A percentile compares a stretch with the other conserved stretches of the same genome.
Evolutionary conservation across 2,888 invertebrate species (phyloP).

Genomic region (Capitulum mitella): DNA sequence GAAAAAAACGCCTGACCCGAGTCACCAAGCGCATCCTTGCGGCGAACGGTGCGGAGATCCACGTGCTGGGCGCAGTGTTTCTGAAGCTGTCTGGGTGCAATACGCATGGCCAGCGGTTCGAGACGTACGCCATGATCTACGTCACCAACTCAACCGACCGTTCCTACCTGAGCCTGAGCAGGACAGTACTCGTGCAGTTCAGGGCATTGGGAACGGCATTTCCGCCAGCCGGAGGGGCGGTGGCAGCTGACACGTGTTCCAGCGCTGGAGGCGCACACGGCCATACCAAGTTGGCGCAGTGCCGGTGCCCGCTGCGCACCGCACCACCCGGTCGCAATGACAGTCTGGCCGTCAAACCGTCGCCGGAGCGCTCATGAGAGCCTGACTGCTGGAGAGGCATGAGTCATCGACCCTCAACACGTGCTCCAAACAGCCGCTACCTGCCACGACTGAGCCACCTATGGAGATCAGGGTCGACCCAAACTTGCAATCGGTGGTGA

Average conservation of each 20-base stretch:
- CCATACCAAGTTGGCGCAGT: background rate
- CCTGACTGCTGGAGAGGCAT: slow-evolving; percentile 2
- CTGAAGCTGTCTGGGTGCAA: too few species aligned
- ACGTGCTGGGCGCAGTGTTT: too few species aligned
- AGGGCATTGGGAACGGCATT: background rate
- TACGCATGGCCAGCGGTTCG: background rate
- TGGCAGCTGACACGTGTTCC: background rate
- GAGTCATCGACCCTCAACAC: slow-evolving; percentile 22
- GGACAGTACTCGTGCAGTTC: background rate
- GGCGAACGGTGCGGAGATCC: too few species aligned
- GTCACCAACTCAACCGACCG: slow-evolving; percentile 9
- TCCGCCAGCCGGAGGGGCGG: background rate
- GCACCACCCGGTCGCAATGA: background rate
- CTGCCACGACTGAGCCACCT: slow-evolving; percentile 2
- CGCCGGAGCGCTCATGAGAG: slow-evolving; percentile 1
- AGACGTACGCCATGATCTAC: background rate
- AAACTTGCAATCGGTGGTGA: background rate
- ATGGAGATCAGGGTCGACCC: slow-evolving; percentile 16
- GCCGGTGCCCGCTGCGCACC: background rate
- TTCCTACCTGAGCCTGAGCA: background rate
- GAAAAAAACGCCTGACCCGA: too few species aligned
- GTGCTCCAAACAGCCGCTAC: background rate
- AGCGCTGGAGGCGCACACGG: background rate
- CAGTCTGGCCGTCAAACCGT: background rate
- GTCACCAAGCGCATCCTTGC: too few species aligned